Conservation (phyloP, 64 coral and sea anemone genomes). For the Exaiptasia diaphana region DNA sequence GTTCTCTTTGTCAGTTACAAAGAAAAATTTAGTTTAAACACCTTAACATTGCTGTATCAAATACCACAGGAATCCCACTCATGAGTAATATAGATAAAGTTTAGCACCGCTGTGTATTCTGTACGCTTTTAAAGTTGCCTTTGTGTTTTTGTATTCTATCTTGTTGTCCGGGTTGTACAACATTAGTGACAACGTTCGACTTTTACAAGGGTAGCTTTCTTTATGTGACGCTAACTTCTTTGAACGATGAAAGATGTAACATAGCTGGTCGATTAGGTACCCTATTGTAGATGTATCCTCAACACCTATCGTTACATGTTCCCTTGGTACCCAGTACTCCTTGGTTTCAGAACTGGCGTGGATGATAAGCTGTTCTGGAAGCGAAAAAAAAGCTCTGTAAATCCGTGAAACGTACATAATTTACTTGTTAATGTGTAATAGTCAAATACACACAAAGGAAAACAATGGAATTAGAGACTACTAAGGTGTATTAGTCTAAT, state of each 20-base stretch:
- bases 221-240: conserved; percentile 77
- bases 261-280: conserved; percentile 80
- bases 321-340: conserved; percentile 92
- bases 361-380: conserved; percentile 29
- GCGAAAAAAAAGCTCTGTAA: background rate
- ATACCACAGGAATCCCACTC: no score
- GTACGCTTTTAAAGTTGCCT: conserved; percentile 44
- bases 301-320: conserved; percentile 83
- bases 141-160: conserved; percentile 57
- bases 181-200: conserved; percentile 72
- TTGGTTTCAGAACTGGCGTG: conserved; percentile 86
- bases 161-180: conserved; percentile 75
- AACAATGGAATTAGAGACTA: no score
- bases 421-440: no score
- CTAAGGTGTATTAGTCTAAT: no score
- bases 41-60: no score
- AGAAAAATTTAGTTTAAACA: no score
- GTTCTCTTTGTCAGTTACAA: no score
- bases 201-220: conserved; percentile 84
- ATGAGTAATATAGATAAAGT: conserved; percentile 80
- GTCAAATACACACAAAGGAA: no score
- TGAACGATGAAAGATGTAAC: conserved; percentile 84
- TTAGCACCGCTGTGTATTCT: conserved; percentile 75
- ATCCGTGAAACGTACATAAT: no score
- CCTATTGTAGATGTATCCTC: conserved; percentile 61